Evolutionary conservation across 1,140 invertebrate species (phyloP), one percentile per base, ranked within the genome.

Genomic region (Pomacea maculata): DNA sequence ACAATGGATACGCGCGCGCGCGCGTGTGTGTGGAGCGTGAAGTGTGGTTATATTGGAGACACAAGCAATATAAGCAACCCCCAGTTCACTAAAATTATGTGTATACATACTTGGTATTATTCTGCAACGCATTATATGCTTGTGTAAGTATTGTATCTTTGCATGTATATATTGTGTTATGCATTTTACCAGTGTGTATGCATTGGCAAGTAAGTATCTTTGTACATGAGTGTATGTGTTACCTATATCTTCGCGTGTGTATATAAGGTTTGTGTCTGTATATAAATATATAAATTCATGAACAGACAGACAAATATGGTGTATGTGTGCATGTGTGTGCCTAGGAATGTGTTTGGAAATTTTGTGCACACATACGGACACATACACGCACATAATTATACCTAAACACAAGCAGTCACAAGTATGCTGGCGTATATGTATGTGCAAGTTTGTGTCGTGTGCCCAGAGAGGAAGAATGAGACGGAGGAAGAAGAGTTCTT

Each of bases 351-450:
- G 54, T 63, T 54, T 75, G 54, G 57, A 21, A 21, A 11, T 71
- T 61, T 21, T 75, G 74, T 75, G 74, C 29, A 61, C 63, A 61
- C 63, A 61, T 75, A 61, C 34, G 3, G 1, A 25, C 63, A 61
- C 25, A 15, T 74, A 15, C 55, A n/a, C 54, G 25, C 29, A n/a
- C 70, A 71, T 34, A 71, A n/a, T 29, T 34, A 71, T 25, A 71
- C 70, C n/a, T 15, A 71, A 7, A 71, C 70, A 71, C 70, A 71
- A 71, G n/a, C 70, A 29, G n/a, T 7, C 70, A 71, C 70, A 71
- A 15, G 70, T 34, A 71, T n/a, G 68, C 25, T 34, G 45, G n/a
- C 25, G 6, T n/a, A 34, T 71, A 25, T 19, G 68, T 71, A 15
- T 34, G 68, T 71, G 15, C 19, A 71, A 10, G 25, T 71, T 25